A percentile compares a stretch with the other conserved stretches of the same genome.
Evolutionary conservation across 2,888 invertebrate genomes (phyloP).

Genomic region (Orchesellides sinensis): DNA sequence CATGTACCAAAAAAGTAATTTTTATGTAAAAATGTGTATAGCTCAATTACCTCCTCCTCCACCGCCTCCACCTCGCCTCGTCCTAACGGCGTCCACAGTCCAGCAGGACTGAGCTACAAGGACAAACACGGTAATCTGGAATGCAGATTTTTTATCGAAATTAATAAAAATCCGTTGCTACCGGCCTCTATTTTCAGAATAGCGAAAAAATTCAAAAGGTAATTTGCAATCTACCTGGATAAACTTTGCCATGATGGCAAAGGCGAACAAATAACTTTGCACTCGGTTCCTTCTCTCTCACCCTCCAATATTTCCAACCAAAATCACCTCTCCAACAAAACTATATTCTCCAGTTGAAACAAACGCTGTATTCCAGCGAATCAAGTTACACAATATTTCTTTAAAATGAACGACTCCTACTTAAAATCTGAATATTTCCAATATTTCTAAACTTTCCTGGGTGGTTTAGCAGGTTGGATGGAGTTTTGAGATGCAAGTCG

Average conservation of each 20-base stretch:
- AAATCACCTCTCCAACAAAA: neutral
- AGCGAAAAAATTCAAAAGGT: neutral
- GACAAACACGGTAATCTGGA: slow-evolving; percentile 51
- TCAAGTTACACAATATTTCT: no score
- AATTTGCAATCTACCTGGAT: slow-evolving; percentile 39
- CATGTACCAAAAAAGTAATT: neutral
- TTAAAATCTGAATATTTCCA: neutral
- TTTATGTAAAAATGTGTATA: neutral
- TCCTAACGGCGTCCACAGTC: slow-evolving; percentile 25
- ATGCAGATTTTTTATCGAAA: neutral
- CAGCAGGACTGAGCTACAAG: slow-evolving; percentile 35
- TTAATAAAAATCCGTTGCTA: neutral
- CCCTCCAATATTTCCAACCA: neutral
- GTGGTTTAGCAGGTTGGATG: neutral
- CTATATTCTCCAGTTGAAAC: no score
- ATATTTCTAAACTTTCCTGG: neutral
- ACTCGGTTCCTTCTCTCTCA: neutral
- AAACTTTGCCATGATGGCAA: slow-evolving; percentile 61
- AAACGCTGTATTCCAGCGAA: no score
- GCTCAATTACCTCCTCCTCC: slow-evolving; percentile 30
- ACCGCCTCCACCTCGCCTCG: slow-evolving; percentile 40
- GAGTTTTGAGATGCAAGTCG: slow-evolving; percentile 23
- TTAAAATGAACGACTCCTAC: no score
- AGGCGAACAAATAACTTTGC: slow-evolving; percentile 6
- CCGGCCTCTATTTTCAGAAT: neutral